These are phyloP conservation scores for Equus przewalskii DNA, from an alignment of 2,113 vertebrate species.

Conservation along the genomic window DNA sequence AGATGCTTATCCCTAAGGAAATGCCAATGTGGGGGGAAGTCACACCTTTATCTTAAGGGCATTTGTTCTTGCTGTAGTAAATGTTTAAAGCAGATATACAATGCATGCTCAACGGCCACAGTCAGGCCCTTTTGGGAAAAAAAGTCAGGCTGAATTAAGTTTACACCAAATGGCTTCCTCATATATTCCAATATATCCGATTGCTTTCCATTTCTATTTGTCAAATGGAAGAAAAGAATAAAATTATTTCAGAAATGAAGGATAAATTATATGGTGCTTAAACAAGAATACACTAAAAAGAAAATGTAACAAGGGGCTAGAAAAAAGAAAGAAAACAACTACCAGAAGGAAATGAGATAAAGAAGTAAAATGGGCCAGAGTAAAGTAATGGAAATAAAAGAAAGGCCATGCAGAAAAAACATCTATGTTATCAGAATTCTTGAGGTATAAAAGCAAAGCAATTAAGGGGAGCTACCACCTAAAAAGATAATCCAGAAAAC, in stretches of 20 bases:
- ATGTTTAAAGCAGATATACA: no score
- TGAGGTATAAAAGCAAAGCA: neutral
- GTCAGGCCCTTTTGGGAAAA: no score
- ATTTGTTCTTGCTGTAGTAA: no score
- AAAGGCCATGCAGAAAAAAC: neutral
- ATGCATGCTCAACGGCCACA: no score
- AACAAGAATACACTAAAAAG: neutral
- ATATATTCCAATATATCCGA: no score
- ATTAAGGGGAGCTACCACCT: neutral
- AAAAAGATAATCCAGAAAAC: neutral
- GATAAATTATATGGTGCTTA: neutral
- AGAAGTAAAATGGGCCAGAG: neutral
- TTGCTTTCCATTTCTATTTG: no score
- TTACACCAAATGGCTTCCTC: no score
- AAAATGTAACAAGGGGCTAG: neutral
- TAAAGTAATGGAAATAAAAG: neutral
- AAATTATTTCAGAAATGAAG: neutral
- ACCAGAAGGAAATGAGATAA: neutral
- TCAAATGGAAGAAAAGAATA: neutral
- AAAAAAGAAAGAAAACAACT: neutral
- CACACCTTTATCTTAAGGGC: no score
- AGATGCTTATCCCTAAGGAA: no score
- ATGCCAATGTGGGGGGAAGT: no score
- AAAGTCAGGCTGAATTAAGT: no score
- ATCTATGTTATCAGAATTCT: neutral